Percentiles rank a stretch among this genome's conserved stretches.
These are phyloP conservation scores for Hypena proboscidalis DNA, from an alignment of 2,888 invertebrate genomes.

Conservation along the genomic window DNA sequence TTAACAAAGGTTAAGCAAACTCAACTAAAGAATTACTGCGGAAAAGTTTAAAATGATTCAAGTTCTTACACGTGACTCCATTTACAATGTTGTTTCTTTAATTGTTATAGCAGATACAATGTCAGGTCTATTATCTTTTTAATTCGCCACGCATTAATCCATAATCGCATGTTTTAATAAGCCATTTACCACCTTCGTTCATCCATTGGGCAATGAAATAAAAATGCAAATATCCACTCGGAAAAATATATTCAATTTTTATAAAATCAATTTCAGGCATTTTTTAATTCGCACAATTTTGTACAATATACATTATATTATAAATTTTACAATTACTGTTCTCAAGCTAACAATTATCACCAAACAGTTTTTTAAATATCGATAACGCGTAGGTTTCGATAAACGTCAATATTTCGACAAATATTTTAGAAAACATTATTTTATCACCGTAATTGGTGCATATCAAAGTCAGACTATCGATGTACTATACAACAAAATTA, in stretches of 20 bases:
- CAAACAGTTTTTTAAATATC: slow-evolving; percentile 29
- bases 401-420: too few species aligned
- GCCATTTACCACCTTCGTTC: too few species aligned
- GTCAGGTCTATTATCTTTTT: too few species aligned
- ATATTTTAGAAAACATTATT: not conserved
- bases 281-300: slow-evolving; percentile 79
- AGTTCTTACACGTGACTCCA: too few species aligned
- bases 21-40: too few species aligned
- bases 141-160: too few species aligned
- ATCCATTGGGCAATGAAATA: slow-evolving; percentile 29
- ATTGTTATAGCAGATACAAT: too few species aligned
- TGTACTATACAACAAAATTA: slow-evolving; percentile 21
- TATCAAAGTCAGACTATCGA: slow-evolving; percentile 7
- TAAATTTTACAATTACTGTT: slow-evolving; percentile 53
- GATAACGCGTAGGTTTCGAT: slow-evolving; percentile 20
- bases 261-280: slow-evolving; percentile 84
- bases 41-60: too few species aligned
- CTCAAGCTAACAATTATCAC: slow-evolving; percentile 49
- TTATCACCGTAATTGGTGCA: not conserved
- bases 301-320: slow-evolving; percentile 72
- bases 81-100: too few species aligned
- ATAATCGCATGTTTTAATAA: too few species aligned
- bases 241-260: slow-evolving; percentile 85
- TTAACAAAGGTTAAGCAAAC: too few species aligned
- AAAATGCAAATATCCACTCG: slow-evolving; percentile 75